phyloP scores from a whole-genome alignment of 2,888 invertebrate genomes.

The Strigamia crassipes region DNA sequence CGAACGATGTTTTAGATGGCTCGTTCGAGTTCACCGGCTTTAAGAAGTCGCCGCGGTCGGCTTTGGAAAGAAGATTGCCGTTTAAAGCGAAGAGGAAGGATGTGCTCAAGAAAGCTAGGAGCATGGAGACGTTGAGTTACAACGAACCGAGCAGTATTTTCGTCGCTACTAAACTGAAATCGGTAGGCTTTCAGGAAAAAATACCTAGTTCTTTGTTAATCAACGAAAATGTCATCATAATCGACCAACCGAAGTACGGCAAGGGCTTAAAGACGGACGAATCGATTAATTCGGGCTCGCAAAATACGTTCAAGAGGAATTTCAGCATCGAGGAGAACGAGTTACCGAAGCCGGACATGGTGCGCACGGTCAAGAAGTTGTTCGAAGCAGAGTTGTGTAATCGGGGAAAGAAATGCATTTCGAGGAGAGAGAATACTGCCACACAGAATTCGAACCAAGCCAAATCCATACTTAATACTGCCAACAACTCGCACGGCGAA shows the following conservation, averaged over 20 bases:
- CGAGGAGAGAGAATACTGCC: not conserved
- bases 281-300: not conserved
- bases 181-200: not conserved
- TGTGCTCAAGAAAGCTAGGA: slow-evolving; percentile 51
- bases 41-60: not conserved
- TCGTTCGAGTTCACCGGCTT: not conserved
- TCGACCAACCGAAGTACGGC: slow-evolving; percentile 43
- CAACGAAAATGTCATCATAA: slow-evolving; percentile 49
- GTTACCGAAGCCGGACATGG: slow-evolving; percentile 57
- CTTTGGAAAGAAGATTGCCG: not conserved
- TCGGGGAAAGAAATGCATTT: not conserved
- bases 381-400: slow-evolving; percentile 52
- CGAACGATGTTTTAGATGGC: slow-evolving; percentile 34
- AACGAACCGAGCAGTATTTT: slow-evolving; percentile 8
- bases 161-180: not conserved
- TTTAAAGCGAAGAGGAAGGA: slow-evolving; percentile 24
- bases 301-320: not conserved
- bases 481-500: slow-evolving; percentile 6
- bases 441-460: not conserved
- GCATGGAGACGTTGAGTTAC: slow-evolving; percentile 52
- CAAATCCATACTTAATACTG: slow-evolving; percentile 2
- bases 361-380: slow-evolving; percentile 54
- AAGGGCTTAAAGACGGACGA: too few relatives aligned
- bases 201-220: not conserved
- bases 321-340: slow-evolving; percentile 52